A percentile compares a stretch with the other conserved stretches of the same genome.
phyloP scores from a whole-genome alignment of 2,797 vertebrate species.

The Arrhamphus sclerolepis region DNA sequence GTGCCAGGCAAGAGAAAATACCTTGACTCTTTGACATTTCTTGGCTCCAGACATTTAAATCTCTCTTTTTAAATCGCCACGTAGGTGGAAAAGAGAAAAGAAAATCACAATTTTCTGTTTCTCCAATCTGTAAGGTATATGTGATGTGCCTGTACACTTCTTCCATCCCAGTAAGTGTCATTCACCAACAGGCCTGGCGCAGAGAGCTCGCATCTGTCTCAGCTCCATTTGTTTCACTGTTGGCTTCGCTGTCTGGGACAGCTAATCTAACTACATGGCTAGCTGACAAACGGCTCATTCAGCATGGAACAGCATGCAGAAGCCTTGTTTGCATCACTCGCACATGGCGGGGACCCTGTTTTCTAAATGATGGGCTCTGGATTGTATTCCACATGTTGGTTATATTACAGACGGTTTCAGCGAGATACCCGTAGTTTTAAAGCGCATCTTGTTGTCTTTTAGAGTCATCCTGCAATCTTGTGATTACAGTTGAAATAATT shows the following conservation, averaged over 20 bases:
- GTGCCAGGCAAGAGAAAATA: background rate
- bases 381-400: conserved; percentile 15
- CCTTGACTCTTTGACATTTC: conserved; percentile 5
- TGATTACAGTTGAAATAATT: no score
- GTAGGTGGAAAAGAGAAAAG: no score
- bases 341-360: conserved; percentile 28
- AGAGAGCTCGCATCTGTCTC: conserved; percentile 63
- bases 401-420: background rate
- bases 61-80: no score
- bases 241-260: conserved; percentile 64
- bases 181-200: conserved; percentile 34
- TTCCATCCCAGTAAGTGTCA: conserved; percentile 25
- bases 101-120: conserved; percentile 4
- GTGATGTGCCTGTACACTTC: background rate
- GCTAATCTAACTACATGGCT: conserved; percentile 70
- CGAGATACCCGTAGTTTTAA: background rate
- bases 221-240: conserved; percentile 71
- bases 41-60: background rate
- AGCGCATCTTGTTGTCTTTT: no score
- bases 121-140: conserved; percentile 11
- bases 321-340: conserved; percentile 56
- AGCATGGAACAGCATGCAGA: conserved; percentile 64
- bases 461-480: no score
- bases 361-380: conserved; percentile 9
- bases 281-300: conserved; percentile 73